These are phyloP conservation scores for Anarhynchus alexandrinus DNA, from an alignment of 2,113 vertebrate species.

Conservation along the genomic window DNA sequence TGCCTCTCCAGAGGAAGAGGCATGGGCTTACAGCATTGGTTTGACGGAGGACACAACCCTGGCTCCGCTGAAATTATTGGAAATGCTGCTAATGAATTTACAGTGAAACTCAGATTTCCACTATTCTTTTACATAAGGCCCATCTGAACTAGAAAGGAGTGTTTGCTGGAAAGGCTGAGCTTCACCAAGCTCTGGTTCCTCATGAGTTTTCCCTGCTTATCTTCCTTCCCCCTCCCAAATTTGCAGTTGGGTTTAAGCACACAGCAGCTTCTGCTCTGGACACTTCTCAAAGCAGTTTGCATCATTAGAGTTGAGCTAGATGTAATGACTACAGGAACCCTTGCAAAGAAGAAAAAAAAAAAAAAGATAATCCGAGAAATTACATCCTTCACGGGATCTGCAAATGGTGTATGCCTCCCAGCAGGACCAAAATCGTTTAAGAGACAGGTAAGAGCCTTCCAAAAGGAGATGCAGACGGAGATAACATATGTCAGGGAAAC, in stretches of 20 bases:
- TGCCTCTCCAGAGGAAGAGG: background rate
- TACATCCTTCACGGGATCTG: background rate
- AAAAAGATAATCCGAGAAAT: background rate
- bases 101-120: background rate
- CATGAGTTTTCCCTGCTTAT: background rate
- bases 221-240: background rate
- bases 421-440: background rate
- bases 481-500: too few relatives aligned
- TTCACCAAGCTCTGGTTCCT: background rate
- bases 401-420: background rate
- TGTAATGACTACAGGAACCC: background rate
- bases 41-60: background rate
- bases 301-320: background rate
- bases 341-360: background rate
- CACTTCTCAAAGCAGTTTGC: background rate
- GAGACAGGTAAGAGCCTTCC: background rate
- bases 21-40: background rate
- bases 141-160: background rate
- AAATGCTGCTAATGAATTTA: background rate
- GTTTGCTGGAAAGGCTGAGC: background rate
- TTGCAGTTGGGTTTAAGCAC: background rate
- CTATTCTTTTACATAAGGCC: background rate
- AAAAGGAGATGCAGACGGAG: background rate
- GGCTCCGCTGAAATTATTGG: background rate
- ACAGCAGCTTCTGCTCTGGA: background rate